Conservation (phyloP, 1,140 invertebrate genomes). For the Hesperophylax magnus region DNA sequence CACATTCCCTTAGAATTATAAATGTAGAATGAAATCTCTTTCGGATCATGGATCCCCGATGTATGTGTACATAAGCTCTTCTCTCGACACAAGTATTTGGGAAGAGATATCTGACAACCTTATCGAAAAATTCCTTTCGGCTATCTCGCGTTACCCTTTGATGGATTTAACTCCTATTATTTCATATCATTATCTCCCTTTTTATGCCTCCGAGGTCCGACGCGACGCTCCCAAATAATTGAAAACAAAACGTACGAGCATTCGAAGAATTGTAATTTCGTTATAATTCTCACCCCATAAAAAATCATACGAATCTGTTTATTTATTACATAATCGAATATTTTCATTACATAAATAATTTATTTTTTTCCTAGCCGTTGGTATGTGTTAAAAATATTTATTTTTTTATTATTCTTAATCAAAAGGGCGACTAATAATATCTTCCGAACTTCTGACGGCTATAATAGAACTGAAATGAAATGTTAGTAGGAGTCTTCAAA, state of each 20-base stretch:
- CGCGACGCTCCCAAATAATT: not conserved
- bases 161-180: constrained; percentile 38
- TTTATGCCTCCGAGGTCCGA: not conserved
- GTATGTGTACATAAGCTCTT: constrained; percentile 10
- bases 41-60: constrained; percentile 14
- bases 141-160: constrained; percentile 41
- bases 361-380: too few species aligned
- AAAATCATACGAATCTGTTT: too few species aligned
- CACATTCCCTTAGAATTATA: constrained; percentile 43
- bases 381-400: too few species aligned
- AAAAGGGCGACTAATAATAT: too few species aligned
- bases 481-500: too few species aligned
- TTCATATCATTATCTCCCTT: constrained; percentile 36
- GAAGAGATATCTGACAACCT: constrained; percentile 25
- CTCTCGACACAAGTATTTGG: constrained; percentile 20
- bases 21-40: constrained; percentile 36
- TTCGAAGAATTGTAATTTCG: too few species aligned
- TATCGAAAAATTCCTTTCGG: constrained; percentile 46
- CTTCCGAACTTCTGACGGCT: too few species aligned
- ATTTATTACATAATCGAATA: too few species aligned
- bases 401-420: too few species aligned
- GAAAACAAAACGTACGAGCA: not conserved
- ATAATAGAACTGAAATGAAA: too few species aligned
- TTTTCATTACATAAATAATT: too few species aligned
- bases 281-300: too few species aligned